Evolutionary conservation across 2,113 vertebrate species (phyloP), one percentile per base, ranked within the genome.

Genomic region (Anoplopoma fimbria): DNA sequence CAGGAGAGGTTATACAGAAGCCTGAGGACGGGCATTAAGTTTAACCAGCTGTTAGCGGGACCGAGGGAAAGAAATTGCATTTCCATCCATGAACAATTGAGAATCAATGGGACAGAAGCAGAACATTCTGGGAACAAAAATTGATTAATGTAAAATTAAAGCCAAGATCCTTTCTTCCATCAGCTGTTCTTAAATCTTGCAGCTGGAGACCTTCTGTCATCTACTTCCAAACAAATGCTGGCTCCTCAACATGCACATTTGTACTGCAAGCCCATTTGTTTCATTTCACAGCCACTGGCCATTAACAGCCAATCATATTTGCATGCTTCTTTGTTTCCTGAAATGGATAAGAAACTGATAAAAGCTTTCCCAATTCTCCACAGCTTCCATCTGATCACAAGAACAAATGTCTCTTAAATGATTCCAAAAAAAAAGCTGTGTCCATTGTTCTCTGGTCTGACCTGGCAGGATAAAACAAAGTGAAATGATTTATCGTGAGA

Each of bases 21-120:
- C 55, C 27, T 81, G 12, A 34, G 25, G 10, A 83, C 1, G 21
- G 23, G 69, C 42, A 61, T 67, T 13, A 72, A 45, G 79, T 88
- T 91, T 83, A 49, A 57, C 82, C 91, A 91, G 91, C 91, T 93
- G 93, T 74, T 69, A 75, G 33, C 27, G 6, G 10, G 57, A 77
- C 38, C 21, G 15, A 27, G 72, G 57, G 14, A 31, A 60, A 77
- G 87, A 79, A 27, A 38, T 79, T 23, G 25, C 62, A 63, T 78
- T 76, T 55, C 63, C 33, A 55, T 77, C 75, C 38, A 33, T 40
- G 84, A 81, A 79, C 72, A 90, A 81, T 63, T 64, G 60, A 87
- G 85, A 69, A 77, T 62, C 31, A 13, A 23, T n/a, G 36, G 40
- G 67, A 76, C 51, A 67, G 77, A 81, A 62, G 82, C 45, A 63